phyloP scores from a whole-genome alignment of 1,140 invertebrate species.

The Xylocopa sonorina region DNA sequence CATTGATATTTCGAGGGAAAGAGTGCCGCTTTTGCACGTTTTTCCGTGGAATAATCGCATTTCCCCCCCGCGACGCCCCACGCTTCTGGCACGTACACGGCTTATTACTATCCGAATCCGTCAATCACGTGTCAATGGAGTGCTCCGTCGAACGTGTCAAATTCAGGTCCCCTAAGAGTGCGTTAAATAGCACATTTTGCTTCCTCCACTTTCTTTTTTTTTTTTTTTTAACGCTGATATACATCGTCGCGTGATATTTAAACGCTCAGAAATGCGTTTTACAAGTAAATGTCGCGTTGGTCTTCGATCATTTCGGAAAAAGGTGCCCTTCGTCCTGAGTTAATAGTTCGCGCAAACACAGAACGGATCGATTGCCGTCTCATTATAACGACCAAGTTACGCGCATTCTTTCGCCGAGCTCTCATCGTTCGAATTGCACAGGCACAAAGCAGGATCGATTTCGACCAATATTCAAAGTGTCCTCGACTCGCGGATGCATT shows the following conservation, averaged over 20 bases:
- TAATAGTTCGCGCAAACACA: not conserved
- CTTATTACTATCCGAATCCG: slow-evolving; percentile 41
- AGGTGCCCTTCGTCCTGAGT: too few relatives aligned
- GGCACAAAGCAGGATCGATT: not conserved
- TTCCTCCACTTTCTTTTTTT: not conserved
- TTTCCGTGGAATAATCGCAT: slow-evolving; percentile 34
- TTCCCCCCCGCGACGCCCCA: not conserved
- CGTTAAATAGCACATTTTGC: slow-evolving; percentile 6
- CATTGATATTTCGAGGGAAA: slow-evolving; percentile 7
- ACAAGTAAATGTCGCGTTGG: too few relatives aligned
- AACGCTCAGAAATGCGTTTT: too few relatives aligned
- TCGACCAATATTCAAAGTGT: not conserved
- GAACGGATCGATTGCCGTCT: not conserved
- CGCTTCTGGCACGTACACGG: slow-evolving; percentile 23
- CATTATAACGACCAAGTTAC: not conserved
- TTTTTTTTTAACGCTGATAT: too few relatives aligned
- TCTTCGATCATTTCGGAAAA: too few relatives aligned
- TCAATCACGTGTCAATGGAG: slow-evolving; percentile 38
- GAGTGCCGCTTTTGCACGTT: not conserved
- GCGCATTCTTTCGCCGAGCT: not conserved
- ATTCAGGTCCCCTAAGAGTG: not conserved
- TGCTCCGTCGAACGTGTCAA: slow-evolving; percentile 27
- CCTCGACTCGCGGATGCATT: not conserved
- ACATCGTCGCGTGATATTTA: too few relatives aligned
- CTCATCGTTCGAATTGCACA: not conserved